Base-by-base conservation (phyloP, 2,113 vertebrate species). In the Laticauda laticaudata region DNA sequence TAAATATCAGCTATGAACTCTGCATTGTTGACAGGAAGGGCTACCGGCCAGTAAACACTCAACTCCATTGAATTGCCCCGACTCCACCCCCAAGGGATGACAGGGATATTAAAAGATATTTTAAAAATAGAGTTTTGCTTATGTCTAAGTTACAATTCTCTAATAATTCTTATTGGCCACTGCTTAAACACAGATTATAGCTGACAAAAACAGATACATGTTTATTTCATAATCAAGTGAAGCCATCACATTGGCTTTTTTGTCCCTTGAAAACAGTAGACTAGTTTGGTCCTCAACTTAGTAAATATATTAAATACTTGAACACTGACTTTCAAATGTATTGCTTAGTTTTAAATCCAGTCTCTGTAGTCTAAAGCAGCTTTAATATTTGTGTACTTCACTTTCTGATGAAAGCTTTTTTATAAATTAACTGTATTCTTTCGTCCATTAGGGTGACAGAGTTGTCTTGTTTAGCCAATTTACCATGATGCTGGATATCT, bases 381-480 rank as follows among this genome's bases (percentile, higher is more conserved):
- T 1, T 0, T 15, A 45, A 14, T 81, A 26, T 48, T 57, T 93
- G 21, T 55, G n/a, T 87, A 91, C 0, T 34, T 1, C 39, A 93
- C 51, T 1, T 23, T 55, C 2, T 86, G 1, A 91, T 43, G 24
- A 23, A 53, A 89, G 24, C 0, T 93, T 92, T 29, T 93, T 6
- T 21, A 4, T 93, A 69, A 93, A 0, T 90, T 21, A 12, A 1
- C 0, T 9, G 2, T 92, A 57, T 57, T 94, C 55, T 93, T 57
- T 94, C 92, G 92, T 93, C 91, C 93, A 87, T 96, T 89, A 99
- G 99, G 99, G 99, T 90, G 98, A 99, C 95, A 95, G 99, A 96
- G 99, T 99, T 95, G 99, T 99, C 21, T 96, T 99, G 54, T 99
- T 99, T 95, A 99, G 99, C 96, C 99, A 99, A 92, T 99, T 99